Percentiles rank a stretch among this genome's conserved stretches.
These are phyloP conservation scores for Hyaena hyaena DNA, from an alignment of 2,113 vertebrate species.

Conservation along the genomic window DNA sequence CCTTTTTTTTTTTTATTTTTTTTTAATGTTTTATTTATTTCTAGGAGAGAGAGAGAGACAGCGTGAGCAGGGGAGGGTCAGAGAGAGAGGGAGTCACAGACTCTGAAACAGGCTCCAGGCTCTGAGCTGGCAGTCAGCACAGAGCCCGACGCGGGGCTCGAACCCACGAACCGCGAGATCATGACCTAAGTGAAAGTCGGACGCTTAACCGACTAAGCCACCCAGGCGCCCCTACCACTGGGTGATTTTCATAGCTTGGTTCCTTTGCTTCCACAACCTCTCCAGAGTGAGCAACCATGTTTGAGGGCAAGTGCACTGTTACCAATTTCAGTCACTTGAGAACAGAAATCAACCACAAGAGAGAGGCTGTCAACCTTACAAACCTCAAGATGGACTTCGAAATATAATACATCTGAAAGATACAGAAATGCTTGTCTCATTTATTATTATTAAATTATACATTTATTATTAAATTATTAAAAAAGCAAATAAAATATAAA, in stretches of 20 bases:
- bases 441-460: too few species aligned
- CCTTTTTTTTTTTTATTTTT: too few species aligned
- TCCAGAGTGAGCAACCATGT: not conserved
- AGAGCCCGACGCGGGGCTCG: too few species aligned
- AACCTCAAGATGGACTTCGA: not conserved
- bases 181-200: too few species aligned
- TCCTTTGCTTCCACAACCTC: not conserved
- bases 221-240: too few species aligned
- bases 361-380: not conserved
- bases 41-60: too few species aligned
- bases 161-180: too few species aligned
- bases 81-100: too few species aligned
- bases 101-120: too few species aligned
- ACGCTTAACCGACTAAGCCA: too few species aligned
- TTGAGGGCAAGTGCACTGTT: not conserved
- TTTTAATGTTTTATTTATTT: too few species aligned
- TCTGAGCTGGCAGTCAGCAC: accelerated
- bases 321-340: not conserved
- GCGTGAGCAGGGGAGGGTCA: too few species aligned
- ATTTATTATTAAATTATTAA: not conserved
- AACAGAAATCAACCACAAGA: not conserved
- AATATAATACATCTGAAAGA: not conserved
- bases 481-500: not conserved
- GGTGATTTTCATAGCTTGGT: not conserved
- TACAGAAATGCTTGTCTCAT: not conserved